phyloP scores from a whole-genome alignment of 2,113 vertebrate species.

The Symphodus melops region DNA sequence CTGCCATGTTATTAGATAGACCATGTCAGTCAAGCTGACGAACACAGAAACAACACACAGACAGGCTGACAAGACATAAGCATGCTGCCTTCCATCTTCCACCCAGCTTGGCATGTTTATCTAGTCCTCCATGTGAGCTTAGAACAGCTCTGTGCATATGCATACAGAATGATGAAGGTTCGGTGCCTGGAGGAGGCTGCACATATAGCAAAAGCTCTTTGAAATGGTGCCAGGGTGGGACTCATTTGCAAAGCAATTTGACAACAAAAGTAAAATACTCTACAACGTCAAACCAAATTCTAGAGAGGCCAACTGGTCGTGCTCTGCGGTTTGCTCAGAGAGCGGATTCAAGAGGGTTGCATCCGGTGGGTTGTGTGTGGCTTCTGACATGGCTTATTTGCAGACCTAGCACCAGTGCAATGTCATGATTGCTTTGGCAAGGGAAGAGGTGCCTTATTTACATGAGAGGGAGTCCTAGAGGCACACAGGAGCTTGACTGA shows the following conservation, averaged over 20 bases:
- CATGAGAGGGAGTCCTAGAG: slow-evolving; percentile 64
- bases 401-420: slow-evolving; percentile 67
- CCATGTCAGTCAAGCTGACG: slow-evolving; percentile 76
- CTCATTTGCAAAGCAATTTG: slow-evolving; percentile 79
- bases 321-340: slow-evolving; percentile 48
- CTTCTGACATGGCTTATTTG: slow-evolving; percentile 70
- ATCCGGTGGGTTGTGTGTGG: slow-evolving; percentile 45
- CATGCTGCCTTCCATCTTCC: slow-evolving; percentile 70
- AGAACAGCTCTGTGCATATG: slow-evolving; percentile 67
- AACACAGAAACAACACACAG: slow-evolving; percentile 71
- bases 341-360: slow-evolving; percentile 56
- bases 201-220: slow-evolving; percentile 73
- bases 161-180: slow-evolving; percentile 74
- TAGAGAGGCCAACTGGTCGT: slow-evolving; percentile 56
- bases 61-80: slow-evolving; percentile 74
- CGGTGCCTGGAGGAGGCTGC: slow-evolving; percentile 71
- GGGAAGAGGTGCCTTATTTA: slow-evolving; percentile 65
- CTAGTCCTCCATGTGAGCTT: slow-evolving; percentile 72
- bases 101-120: slow-evolving; percentile 77
- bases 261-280: slow-evolving; percentile 78
- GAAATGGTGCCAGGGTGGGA: slow-evolving; percentile 74
- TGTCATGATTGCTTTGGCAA: slow-evolving; percentile 78
- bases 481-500: slow-evolving; percentile 67
- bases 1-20: slow-evolving; percentile 81
- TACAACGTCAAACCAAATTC: slow-evolving; percentile 73